Conservation (phyloP, 2,113 vertebrate genomes). For the Elephantulus edwardii region DNA sequence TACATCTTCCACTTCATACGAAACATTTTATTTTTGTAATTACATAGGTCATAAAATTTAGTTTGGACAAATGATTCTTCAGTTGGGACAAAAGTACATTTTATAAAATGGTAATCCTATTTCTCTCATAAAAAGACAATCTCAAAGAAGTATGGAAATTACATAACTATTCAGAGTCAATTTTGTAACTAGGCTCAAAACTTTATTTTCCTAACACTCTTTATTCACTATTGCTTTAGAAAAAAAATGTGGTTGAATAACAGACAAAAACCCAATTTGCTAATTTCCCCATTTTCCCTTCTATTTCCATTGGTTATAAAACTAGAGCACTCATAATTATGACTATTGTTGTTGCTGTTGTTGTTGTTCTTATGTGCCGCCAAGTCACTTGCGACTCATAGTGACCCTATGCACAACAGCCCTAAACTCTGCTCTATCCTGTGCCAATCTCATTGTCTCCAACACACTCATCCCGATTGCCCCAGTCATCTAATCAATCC, state of each 20-base stretch:
- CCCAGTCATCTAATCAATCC: too few relatives aligned
- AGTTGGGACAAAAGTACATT: background rate
- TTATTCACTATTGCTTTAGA: background rate
- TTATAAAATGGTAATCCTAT: background rate
- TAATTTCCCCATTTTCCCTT: background rate
- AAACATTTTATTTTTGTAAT: background rate
- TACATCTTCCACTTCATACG: background rate
- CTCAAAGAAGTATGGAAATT: background rate
- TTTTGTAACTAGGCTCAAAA: background rate
- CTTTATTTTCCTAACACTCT: background rate
- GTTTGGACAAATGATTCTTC: background rate
- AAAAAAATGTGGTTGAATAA: background rate
- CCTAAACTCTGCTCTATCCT: too few relatives aligned
- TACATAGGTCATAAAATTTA: background rate
- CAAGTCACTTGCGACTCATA: too few relatives aligned
- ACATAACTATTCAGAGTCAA: background rate
- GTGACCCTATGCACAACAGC: too few relatives aligned
- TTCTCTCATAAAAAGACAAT: background rate
- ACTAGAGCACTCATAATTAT: background rate
- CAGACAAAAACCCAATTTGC: background rate
- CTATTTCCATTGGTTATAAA: background rate
- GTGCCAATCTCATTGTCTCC: too few relatives aligned
- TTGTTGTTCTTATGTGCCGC: too few relatives aligned
- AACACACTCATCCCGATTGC: too few relatives aligned
- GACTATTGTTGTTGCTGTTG: background rate